Percentiles rank a stretch among this genome's conserved stretches.
Evolutionary conservation across 35 echinoderm and acorn worm species (phyloP).

Genomic region (Lytechinus variegatus): DNA sequence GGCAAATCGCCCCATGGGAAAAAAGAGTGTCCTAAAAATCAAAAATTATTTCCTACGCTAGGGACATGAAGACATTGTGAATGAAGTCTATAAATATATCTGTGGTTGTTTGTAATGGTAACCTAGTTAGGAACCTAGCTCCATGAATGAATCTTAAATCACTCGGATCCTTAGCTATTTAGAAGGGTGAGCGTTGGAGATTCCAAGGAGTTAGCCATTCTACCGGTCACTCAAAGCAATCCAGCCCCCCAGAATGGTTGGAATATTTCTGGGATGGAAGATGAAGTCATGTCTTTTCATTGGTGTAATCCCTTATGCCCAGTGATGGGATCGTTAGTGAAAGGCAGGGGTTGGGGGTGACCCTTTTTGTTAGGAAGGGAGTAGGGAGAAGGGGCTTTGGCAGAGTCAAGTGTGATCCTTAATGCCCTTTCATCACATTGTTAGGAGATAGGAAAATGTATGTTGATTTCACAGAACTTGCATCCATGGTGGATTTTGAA

Average conservation of each 20-base stretch:
- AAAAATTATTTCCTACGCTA: too few relatives aligned
- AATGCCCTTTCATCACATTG: not conserved
- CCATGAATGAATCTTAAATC: not conserved
- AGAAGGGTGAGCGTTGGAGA: not conserved
- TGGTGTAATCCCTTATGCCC: slow-evolving; percentile 2
- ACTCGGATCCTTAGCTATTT: not conserved
- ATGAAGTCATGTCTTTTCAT: slow-evolving; percentile 12
- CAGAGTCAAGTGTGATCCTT: not conserved
- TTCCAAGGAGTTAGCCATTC: not conserved
- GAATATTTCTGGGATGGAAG: not conserved
- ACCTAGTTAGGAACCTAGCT: not conserved
- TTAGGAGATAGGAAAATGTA: too few relatives aligned
- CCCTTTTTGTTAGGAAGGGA: not conserved
- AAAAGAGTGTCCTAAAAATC: too few relatives aligned
- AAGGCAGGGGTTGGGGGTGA: not conserved
- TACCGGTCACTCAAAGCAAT: slow-evolving; percentile 2
- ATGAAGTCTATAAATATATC: too few relatives aligned
- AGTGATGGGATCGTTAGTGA: not conserved
- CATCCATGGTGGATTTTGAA: too few relatives aligned
- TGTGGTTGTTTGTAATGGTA: not conserved
- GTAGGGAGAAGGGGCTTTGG: not conserved
- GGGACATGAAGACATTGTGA: too few relatives aligned
- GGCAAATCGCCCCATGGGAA: too few relatives aligned
- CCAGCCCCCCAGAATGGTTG: not conserved
- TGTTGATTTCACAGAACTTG: too few relatives aligned